Evolutionary conservation across 2,797 vertebrate species (phyloP), one percentile per base, ranked within the genome.

Genomic region (Mus caroli): DNA sequence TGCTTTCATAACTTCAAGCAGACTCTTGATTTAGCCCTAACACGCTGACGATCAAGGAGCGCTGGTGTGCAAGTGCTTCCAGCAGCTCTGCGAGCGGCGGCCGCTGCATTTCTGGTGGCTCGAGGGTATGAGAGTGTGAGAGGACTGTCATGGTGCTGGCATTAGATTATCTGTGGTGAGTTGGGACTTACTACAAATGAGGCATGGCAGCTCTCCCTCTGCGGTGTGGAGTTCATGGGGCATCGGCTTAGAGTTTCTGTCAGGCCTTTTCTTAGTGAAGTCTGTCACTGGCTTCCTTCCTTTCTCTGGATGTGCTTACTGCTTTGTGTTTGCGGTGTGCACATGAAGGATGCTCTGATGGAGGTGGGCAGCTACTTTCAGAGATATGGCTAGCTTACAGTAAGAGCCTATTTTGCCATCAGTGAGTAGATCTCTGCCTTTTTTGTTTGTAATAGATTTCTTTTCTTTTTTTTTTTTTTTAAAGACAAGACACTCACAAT

Each of bases 161-260:
- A 52, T 11, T 75, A 89, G 94, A 24, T 93, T 90, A 60, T 96
- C 95, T 58, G 92, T 96, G 95, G 62, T 73, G 87, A 84, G 79
- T 88, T 90, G 88, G 52, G 43, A 75, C 85, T 96, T 92, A 84
- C 40, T 2, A 26, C 10, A 95, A 96, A 92, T 64, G 92, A 98
- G 20, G 87, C 37, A 1, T 46, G 73, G 91, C 9, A 1, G 24
- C 31, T 90, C 37, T 87, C 54, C 24, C 0, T 60, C 43, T 93
- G 83, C 69, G 54, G 83, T 75, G 54, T 93, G 91, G 88, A 62
- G 34, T 94, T 93, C 86, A 87, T 77, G 34, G 28, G 91, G 79
- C 91, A 62, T 90, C 87, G 93, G 80, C 50, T 89, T 78, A 69
- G 60, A 62, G 83, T 95, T 95, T 93, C 76, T 93, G 87, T 89